Percentiles rank a stretch among this genome's conserved stretches.
These are phyloP conservation scores for Drosophila mimetica DNA, from an alignment of 2,888 invertebrate genomes.

Conservation along the genomic window DNA sequence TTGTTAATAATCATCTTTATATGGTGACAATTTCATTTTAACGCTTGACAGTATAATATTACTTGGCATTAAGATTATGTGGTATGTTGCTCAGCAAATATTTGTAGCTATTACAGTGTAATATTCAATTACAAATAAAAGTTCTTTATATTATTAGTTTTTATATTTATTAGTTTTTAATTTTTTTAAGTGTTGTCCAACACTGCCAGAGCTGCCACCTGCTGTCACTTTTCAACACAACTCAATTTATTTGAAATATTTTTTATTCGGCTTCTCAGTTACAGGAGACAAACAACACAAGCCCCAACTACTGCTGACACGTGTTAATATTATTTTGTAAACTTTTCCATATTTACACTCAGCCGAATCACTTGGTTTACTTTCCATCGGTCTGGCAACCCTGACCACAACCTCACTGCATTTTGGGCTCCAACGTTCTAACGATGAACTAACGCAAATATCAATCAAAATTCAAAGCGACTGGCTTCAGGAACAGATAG, in stretches of 20 bases:
- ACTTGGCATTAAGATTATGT: too few species aligned
- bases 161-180: too few species aligned
- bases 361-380: neutral
- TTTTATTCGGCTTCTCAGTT: neutral
- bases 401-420: conserved; percentile 54
- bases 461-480: conserved; percentile 54
- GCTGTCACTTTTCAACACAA: neutral
- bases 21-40: too few species aligned
- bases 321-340: too few species aligned
- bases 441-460: conserved; percentile 53
- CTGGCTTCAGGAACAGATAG: conserved; percentile 11
- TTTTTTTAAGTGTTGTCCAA: neutral
- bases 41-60: too few species aligned
- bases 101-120: too few species aligned
- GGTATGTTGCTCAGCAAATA: too few species aligned
- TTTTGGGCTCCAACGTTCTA: conserved; percentile 27
- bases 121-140: too few species aligned
- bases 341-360: neutral
- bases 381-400: conserved; percentile 48
- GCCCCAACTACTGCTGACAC: neutral
- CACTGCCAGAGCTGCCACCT: neutral
- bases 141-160: too few species aligned
- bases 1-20: too few species aligned
- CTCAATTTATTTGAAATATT: neutral
- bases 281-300: neutral